Base-by-base conservation (phyloP, 2,888 invertebrate genomes). In the Anoplius nigerrimus region DNA sequence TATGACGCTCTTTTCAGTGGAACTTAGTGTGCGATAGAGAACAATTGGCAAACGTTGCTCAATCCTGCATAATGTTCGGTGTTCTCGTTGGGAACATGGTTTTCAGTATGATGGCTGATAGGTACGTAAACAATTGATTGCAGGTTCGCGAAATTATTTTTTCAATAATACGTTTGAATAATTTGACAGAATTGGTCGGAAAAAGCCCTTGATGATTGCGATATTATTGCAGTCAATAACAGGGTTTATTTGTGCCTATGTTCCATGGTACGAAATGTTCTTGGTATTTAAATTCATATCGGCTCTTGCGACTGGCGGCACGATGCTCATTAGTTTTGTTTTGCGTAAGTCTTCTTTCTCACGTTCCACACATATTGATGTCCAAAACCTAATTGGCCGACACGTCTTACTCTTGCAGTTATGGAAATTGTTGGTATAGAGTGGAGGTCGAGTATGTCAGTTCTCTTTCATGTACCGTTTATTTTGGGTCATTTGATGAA, bases 291-390 rank as follows among this genome's bases (percentile, higher is more conserved):
- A 93, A 73, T 92, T 92, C 76, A 81, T 92, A 2, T 91, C 91
- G 63, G 93, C 93, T 34, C 85, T 91, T 61, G 90, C 92, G 8
- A 90, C 92, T 15, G 93, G 93, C 69, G 93, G 93, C 42, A 91
- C 92, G 1, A 93, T 93, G 91, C 90, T 93, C 20, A 92, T 92
- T 70, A 91, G 92, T 76, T 93, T 93, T 78, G 92, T 94, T 57
- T 89, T 93, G 27, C 90, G 90, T 90, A 77, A 88, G 90, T 87
- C 51, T 1, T 20, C 21, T 15, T 53, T 4, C 16, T 53, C 21
- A 11, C 5, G 8, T 24, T 22, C 22, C 21, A 48, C 11, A 1
- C 8, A 16, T 2, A 16, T 43, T 57, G 58, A 15, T 52, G 4
- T 24, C 42, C 45, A 22, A 42, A 0, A 6, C 8, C 48, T 16